Conservation (phyloP, 2,113 vertebrate genomes). For the Lophochroa leadbeateri region DNA sequence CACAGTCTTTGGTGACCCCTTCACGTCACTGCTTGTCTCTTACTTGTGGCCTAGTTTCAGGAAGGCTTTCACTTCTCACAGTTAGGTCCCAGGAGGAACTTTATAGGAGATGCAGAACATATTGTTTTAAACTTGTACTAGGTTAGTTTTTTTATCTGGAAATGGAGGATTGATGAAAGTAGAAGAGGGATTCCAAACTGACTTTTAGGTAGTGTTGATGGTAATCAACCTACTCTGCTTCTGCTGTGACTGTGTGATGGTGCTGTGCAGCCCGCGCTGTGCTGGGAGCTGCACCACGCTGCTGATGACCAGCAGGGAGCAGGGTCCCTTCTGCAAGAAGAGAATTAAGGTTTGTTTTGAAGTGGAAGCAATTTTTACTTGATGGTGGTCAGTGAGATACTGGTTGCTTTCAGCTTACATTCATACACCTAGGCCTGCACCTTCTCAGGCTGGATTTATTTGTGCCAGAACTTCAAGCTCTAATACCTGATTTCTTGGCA, state of each 20-base stretch:
- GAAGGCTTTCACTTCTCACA: not conserved
- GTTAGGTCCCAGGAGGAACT: not conserved
- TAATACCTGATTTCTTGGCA: not conserved
- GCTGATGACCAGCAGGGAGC: not conserved
- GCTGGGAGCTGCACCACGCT: not conserved
- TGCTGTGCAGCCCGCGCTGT: rapidly evolving
- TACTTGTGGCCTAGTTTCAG: not conserved
- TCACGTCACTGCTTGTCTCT: not conserved
- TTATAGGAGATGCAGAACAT: not conserved
- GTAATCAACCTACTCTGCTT: rapidly evolving
- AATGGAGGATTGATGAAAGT: not conserved
- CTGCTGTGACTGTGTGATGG: rapidly evolving
- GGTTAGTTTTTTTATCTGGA: not conserved
- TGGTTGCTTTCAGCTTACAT: not conserved
- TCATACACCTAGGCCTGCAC: not conserved
- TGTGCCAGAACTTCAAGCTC: not conserved
- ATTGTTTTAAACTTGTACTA: not conserved
- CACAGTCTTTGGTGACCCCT: not conserved
- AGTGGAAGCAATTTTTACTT: not conserved
- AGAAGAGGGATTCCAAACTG: not conserved
- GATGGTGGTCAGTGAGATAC: not conserved
- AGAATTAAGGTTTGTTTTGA: not conserved
- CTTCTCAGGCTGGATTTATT: not conserved
- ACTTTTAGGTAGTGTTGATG: not conserved
- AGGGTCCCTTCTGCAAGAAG: not conserved